Evolutionary conservation across 2,797 vertebrate species (phyloP).

Genomic region (Gephyroberyx darwinii): DNA sequence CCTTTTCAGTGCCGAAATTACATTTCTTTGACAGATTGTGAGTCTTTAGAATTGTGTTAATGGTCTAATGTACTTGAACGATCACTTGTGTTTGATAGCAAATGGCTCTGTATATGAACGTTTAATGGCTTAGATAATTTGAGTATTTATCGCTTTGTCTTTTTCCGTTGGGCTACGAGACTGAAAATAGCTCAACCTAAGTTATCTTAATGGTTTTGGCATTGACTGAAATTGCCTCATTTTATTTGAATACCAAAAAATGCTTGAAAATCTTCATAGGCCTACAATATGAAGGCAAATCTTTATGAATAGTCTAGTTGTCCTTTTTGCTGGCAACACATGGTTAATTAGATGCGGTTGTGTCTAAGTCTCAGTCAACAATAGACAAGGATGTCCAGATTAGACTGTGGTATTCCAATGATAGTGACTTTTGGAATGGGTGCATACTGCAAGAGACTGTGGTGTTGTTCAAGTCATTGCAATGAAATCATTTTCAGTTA

Average conservation of each 20-base stretch:
- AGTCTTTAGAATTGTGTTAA: slow-evolving; percentile 82
- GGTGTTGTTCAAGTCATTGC: slow-evolving; percentile 27
- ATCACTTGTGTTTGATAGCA: slow-evolving; percentile 80
- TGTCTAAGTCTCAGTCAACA: slow-evolving; percentile 24
- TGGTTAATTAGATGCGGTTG: slow-evolving; percentile 13
- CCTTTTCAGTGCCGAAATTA: slow-evolving; percentile 78
- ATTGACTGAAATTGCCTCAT: slow-evolving; percentile 75
- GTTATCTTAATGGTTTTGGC: slow-evolving; percentile 78
- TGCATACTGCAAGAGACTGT: slow-evolving; percentile 30
- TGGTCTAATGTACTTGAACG: slow-evolving; percentile 78
- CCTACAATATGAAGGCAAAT: slow-evolving; percentile 7
- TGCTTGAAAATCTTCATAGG: slow-evolving; percentile 33
- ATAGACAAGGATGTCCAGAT: slow-evolving; percentile 16
- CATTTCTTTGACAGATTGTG: slow-evolving; percentile 79
- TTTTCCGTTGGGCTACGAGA: slow-evolving; percentile 52
- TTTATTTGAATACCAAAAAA: slow-evolving; percentile 60
- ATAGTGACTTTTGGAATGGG: slow-evolving; percentile 40
- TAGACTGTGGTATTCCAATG: slow-evolving; percentile 20
- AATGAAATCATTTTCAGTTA: slow-evolving; percentile 35
- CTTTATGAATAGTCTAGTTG: slow-evolving; percentile 30
- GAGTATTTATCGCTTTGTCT: slow-evolving; percentile 75
- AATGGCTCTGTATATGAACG: slow-evolving; percentile 70
- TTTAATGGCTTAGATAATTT: slow-evolving; percentile 81
- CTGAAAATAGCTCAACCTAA: slow-evolving; percentile 74
- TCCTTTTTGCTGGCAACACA: slow-evolving; percentile 2